Evolutionary conservation across 2,797 vertebrate genomes (phyloP), one percentile per base, ranked within the genome.

Genomic region (Trachops cirrhosus): DNA sequence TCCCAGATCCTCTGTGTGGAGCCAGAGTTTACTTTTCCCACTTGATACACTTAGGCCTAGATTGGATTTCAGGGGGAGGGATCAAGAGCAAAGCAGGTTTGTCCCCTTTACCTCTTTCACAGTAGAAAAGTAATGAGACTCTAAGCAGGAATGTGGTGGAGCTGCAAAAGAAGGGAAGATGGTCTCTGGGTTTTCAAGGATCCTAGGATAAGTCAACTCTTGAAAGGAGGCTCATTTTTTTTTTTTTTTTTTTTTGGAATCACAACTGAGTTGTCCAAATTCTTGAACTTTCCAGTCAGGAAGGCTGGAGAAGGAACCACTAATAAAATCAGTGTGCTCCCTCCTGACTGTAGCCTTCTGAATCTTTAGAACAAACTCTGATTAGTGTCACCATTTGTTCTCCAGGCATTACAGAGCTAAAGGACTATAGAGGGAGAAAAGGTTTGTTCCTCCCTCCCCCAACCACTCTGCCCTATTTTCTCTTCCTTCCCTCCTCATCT

Each of bases 111-210:
- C 29, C 41, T 82, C 29, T 52, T 75, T 70, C 46, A 80, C 26
- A 97, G 97, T 87, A 96, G 75, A 92, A 92, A 64, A 95, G 37
- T 24, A 97, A 96, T 6, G n/a, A 67, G 29, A 39, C 52, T 46
- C 94, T 97, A 32, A 82, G 48, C 62, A 97, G 34, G 62, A 97
- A 95, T 2, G 77, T 97, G 82, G 21, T 39, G 1, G 82, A 94
- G 54, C 80, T 97, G 54, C 95, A 83, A 48, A 52, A 95, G 4
- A 93, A 93, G 95, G 92, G 95, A 94, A 90, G 75, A 10, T 10
- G 57, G 34, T 18, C 29, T 6, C 34, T 37, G 39, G 5, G 14
- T 24, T 92, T 0, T 9, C 83, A 21, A 73, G 39, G 2, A 5
- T 34, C 9, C 54, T 11, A 10, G 22, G 64, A 59, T 79, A 85